A percentile compares a stretch with the other conserved stretches of the same genome.
Evolutionary conservation across 1,140 invertebrate genomes (phyloP).

Genomic region (Trachymyrmex cornetzi): DNA sequence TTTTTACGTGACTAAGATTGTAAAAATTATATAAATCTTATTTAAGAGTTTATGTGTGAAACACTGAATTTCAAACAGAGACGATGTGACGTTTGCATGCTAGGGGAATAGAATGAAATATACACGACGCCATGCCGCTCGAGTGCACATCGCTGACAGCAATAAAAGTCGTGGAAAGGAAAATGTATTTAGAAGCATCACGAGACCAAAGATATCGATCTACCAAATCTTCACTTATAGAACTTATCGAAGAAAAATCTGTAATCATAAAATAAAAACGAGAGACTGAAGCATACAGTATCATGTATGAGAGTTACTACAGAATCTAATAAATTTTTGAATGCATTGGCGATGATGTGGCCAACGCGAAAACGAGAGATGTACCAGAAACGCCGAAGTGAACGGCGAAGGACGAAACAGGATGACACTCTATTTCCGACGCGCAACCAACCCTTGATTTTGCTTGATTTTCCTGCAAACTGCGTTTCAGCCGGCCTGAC

Average conservation of each 20-base stretch:
- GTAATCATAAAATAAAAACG: constrained; percentile 4
- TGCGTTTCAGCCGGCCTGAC: constrained; percentile 63
- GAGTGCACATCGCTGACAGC: constrained; percentile 40
- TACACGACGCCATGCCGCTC: constrained; percentile 5
- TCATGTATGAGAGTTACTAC: neutral
- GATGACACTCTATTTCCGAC: constrained; percentile 69
- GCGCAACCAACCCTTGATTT: constrained; percentile 63
- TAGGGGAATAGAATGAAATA: constrained; percentile 35
- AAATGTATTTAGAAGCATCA: constrained; percentile 23
- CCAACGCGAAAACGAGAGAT: constrained; percentile 28
- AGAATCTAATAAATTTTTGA: constrained; percentile 17
- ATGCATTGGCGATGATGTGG: neutral
- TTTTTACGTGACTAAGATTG: neutral
- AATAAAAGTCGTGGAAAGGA: constrained; percentile 30
- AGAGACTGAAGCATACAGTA: neutral
- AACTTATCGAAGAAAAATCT: neutral
- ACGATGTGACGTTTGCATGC: neutral
- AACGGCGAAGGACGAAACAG: constrained; percentile 60
- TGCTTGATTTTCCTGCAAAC: constrained; percentile 73
- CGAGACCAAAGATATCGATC: constrained; percentile 41
- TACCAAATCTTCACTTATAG: neutral
- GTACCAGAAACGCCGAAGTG: constrained; percentile 11
- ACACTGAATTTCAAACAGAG: constrained; percentile 25
- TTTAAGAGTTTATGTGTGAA: neutral
- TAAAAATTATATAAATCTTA: constrained; percentile 1